phyloP scores from a whole-genome alignment of 1,140 invertebrate species.

The Varroa destructor region DNA sequence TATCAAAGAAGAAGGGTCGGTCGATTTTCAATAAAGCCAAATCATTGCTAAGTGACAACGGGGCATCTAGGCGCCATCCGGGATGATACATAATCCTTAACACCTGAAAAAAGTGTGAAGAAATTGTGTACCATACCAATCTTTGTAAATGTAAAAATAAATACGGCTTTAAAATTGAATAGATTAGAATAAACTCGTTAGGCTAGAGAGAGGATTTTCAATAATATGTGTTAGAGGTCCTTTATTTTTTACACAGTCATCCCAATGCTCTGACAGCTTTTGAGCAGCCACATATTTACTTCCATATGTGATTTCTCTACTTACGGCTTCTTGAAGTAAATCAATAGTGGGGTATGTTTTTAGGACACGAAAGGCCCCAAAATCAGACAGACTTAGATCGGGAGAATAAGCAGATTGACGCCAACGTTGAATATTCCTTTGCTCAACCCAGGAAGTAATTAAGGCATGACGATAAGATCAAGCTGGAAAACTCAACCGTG shows the following conservation, averaged over 20 bases:
- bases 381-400: too few species aligned
- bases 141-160: neutral
- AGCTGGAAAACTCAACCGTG: too few species aligned
- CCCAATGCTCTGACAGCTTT: too few species aligned
- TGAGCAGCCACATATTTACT: too few species aligned
- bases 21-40: neutral
- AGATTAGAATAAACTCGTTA: neutral
- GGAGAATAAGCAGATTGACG: too few species aligned
- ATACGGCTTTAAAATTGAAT: neutral
- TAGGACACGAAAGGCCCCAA: too few species aligned
- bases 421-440: too few species aligned
- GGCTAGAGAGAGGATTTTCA: neutral
- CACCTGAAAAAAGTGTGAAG: slow-evolving; percentile 3
- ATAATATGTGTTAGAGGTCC: neutral
- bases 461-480: too few species aligned
- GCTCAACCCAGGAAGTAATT: too few species aligned
- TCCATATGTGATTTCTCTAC: too few species aligned
- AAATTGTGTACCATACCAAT: neutral
- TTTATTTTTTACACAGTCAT: neutral
- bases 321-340: too few species aligned
- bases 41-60: neutral
- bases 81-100: neutral
- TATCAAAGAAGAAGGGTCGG: neutral
- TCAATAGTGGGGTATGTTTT: too few species aligned
- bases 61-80: neutral